A percentile compares a stretch with the other conserved stretches of the same genome.
phyloP scores from a whole-genome alignment of 2,113 vertebrate genomes.

The Pseudopodoces humilis region DNA sequence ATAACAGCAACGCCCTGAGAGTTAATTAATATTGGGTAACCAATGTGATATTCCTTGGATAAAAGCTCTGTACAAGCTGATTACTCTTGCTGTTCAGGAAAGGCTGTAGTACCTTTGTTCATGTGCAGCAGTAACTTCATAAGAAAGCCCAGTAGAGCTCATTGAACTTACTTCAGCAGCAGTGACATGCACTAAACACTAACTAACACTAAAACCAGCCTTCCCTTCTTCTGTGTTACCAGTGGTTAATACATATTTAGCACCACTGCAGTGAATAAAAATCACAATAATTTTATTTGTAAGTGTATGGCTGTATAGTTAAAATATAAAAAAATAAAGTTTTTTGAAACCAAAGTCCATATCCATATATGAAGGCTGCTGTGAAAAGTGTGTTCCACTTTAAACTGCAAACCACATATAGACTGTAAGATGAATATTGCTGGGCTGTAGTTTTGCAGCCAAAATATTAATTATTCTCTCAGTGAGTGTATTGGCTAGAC shows the following conservation, averaged over 20 bases:
- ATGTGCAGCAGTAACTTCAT: not conserved
- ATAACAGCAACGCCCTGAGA: not conserved
- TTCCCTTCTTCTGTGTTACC: not conserved
- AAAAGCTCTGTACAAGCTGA: not conserved
- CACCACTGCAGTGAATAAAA: not conserved
- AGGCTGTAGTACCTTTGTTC: not conserved
- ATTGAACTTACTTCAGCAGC: not conserved
- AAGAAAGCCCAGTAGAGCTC: not conserved
- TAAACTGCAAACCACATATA: not conserved
- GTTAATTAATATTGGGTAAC: not conserved
- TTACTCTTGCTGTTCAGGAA: not conserved
- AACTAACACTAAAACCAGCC: not conserved
- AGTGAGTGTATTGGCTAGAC: not conserved
- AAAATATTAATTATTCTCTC: not conserved
- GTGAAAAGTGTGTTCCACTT: not conserved
- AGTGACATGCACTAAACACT: not conserved
- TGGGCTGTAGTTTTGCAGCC: not conserved
- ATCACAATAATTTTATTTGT: not conserved
- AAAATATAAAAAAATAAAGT: not conserved
- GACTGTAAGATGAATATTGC: not conserved
- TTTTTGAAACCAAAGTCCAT: not conserved
- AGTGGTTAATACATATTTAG: not conserved
- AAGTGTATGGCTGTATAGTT: not conserved
- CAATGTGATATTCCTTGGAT: conserved; percentile 6
- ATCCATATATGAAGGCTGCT: not conserved